Evolutionary conservation across 2,113 vertebrate species (phyloP).

Genomic region (Rhipidura dahli): DNA sequence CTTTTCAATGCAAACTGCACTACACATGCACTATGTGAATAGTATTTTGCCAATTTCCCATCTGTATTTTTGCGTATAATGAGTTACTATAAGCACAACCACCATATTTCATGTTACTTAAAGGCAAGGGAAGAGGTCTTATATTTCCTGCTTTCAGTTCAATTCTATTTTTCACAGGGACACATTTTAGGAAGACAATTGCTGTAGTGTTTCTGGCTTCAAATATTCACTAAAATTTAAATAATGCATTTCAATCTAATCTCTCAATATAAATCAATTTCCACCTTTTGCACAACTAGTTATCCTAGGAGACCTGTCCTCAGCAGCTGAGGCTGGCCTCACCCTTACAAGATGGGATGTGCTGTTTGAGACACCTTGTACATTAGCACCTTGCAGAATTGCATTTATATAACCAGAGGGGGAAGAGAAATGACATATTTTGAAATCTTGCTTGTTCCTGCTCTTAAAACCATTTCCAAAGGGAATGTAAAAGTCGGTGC

Average conservation of each 20-base stretch:
- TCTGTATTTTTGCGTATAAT: not conserved
- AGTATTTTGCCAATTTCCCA: not conserved
- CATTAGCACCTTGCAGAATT: slow-evolving; percentile 21
- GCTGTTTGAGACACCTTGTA: not conserved
- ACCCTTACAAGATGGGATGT: not conserved
- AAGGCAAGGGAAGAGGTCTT: not conserved
- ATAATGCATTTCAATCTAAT: not conserved
- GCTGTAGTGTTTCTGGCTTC: not conserved
- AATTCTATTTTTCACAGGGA: not conserved
- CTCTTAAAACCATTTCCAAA: slow-evolving; percentile 40
- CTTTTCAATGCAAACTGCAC: not conserved
- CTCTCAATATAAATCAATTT: not conserved
- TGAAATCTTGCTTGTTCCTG: slow-evolving; percentile 26
- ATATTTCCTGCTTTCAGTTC: not conserved
- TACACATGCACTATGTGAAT: not conserved
- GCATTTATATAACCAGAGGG: not conserved
- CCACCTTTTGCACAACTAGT: not conserved
- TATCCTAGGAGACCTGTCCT: not conserved
- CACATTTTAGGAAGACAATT: not conserved
- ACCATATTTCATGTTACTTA: not conserved
- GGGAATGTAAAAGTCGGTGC: slow-evolving; percentile 34
- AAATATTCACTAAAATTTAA: not conserved
- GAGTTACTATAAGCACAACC: not conserved
- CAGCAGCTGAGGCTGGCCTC: not conserved
- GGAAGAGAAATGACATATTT: not conserved